A percentile compares a stretch with the other conserved stretches of the same genome.
Conservation (phyloP, 2,797 vertebrate genomes). For the Oryzias sinensis region DNA sequence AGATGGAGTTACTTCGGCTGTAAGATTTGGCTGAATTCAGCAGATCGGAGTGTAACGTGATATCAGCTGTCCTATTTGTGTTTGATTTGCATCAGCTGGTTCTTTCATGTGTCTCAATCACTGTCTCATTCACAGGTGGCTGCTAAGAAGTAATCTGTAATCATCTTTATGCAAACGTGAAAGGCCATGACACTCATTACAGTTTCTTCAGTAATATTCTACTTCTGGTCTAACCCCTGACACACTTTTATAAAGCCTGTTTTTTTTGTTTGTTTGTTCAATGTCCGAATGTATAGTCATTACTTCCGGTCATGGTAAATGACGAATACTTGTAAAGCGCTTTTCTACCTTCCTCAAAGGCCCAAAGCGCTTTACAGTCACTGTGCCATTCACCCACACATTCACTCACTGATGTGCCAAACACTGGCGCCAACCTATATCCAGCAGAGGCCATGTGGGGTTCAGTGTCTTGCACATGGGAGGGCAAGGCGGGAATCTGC, state of each 20-base stretch:
- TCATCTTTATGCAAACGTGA: constrained; percentile 14
- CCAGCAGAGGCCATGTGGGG: too few relatives aligned
- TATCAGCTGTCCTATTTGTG: constrained; percentile 14
- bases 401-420: too few relatives aligned
- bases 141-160: constrained; percentile 13
- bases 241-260: neutral
- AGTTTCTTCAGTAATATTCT: constrained; percentile 5
- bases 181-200: neutral
- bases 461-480: too few relatives aligned
- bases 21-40: constrained; percentile 10
- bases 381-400: too few relatives aligned
- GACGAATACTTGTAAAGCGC: too few relatives aligned
- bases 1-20: constrained; percentile 1
- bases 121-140: constrained; percentile 22
- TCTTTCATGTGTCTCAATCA: constrained; percentile 21
- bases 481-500: too few relatives aligned
- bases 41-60: constrained; percentile 6
- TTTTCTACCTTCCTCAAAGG: too few relatives aligned
- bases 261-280: neutral
- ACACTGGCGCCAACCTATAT: too few relatives aligned
- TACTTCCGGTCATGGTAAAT: too few relatives aligned
- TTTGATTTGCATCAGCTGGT: constrained; percentile 23
- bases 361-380: too few relatives aligned
- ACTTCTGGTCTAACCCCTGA: neutral
- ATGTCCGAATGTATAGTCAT: neutral